Evolutionary conservation across 2,113 vertebrate genomes (phyloP).

Genomic region (Ginglymostoma cirratum): DNA sequence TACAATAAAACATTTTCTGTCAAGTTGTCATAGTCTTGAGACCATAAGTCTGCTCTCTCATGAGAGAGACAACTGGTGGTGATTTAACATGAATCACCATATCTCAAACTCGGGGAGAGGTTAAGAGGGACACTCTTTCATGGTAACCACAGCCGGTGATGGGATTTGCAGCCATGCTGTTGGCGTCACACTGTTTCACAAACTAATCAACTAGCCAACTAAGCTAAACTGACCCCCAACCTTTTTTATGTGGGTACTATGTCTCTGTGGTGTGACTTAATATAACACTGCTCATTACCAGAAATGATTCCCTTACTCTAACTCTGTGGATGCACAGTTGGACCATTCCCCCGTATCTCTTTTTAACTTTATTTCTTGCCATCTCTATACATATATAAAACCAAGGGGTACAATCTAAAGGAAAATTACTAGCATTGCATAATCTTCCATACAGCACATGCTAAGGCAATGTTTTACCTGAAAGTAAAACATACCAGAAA

Average conservation of each 20-base stretch:
- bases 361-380: background rate
- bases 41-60: too few relatives aligned
- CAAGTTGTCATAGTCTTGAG: too few relatives aligned
- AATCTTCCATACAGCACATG: background rate
- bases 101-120: too few relatives aligned
- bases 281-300: background rate
- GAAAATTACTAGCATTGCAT: background rate
- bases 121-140: too few relatives aligned
- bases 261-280: background rate
- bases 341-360: background rate
- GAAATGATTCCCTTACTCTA: background rate
- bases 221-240: too few relatives aligned
- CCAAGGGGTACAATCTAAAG: background rate
- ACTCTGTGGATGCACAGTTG: background rate
- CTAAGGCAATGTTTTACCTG: background rate
- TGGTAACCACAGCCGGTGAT: too few relatives aligned
- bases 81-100: too few relatives aligned
- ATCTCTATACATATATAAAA: background rate
- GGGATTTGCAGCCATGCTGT: too few relatives aligned
- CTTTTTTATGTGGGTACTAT: background rate
- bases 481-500: background rate
- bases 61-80: too few relatives aligned
- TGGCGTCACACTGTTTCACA: too few relatives aligned
- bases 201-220: too few relatives aligned
- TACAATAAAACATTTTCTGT: background rate